phyloP scores from a whole-genome alignment of 2,797 vertebrate species.

The Acanthiza pusilla region DNA sequence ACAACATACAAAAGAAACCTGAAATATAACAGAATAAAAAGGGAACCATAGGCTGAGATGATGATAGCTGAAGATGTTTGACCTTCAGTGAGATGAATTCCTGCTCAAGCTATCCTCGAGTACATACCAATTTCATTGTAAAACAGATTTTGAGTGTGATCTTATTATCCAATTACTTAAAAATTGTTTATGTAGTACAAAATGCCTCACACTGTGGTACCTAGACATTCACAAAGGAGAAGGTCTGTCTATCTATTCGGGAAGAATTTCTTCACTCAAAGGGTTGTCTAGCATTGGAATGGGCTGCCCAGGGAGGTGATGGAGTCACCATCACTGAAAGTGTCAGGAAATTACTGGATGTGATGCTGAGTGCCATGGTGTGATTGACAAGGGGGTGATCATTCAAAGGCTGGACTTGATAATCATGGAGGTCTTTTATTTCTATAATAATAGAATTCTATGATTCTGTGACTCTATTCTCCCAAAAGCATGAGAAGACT shows the following conservation, averaged over 20 bases:
- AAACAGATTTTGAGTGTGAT: background rate
- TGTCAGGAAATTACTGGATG: background rate
- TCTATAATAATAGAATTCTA: too few relatives aligned
- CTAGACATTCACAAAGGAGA: background rate
- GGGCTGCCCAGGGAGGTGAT: background rate
- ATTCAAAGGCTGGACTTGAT: background rate
- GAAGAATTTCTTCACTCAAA: background rate
- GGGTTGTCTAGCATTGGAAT: background rate
- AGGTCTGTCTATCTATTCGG: background rate
- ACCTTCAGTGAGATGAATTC: background rate
- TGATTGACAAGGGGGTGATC: background rate
- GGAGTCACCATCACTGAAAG: background rate
- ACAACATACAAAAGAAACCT: background rate
- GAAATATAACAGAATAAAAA: background rate
- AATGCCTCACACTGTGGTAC: background rate
- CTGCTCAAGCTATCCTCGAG: background rate
- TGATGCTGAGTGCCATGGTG: rapidly evolving
- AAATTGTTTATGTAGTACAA: background rate
- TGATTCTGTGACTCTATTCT: background rate
- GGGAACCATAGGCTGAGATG: background rate
- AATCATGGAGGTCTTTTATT: background rate
- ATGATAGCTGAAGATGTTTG: background rate
- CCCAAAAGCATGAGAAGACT: background rate
- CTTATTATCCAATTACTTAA: background rate
- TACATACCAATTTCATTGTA: background rate